Base-by-base conservation (phyloP, 2,888 invertebrate species). In the Neelides folsomi region DNA sequence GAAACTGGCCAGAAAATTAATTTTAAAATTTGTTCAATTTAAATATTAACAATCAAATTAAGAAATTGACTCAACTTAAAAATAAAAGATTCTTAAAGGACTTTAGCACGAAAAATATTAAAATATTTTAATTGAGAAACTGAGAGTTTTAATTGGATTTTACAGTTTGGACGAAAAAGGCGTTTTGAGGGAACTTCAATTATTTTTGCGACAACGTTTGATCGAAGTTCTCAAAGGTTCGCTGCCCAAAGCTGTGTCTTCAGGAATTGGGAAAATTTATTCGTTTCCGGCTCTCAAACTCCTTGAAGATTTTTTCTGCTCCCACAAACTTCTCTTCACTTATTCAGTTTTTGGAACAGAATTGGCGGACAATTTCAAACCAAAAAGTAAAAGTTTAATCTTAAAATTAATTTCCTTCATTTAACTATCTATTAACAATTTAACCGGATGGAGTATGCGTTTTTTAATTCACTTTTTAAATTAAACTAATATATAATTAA, bases 341-440 rank as follows among this genome's bases (percentile, higher is more conserved):
- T 47, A 57, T 19, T 63, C 63, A 2, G 61, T 63, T 7, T 42
- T 63, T 1, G 51, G 52, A 1, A 55, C 61, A n/a, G 63, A 63
- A 48, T 19, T 55, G n/a, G 57, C 49, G 16, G 49, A 43, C 2
- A 19, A 41, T 1, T 57, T 36, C 12, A 16, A 27, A 1, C 9
- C 42, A 10, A 54, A 44, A 52, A 18, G 56, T 56, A 46, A 20
- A 46, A 36, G n/a, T n/a, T n/a, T n/a, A n/a, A n/a, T n/a, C n/a
- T n/a, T n/a, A n/a, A n/a, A n/a, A n/a, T n/a, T n/a, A n/a, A n/a
- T n/a, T n/a, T n/a, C n/a, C n/a, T n/a, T n/a, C n/a, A n/a, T n/a
- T n/a, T n/a, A n/a, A n/a, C n/a, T n/a, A n/a, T n/a, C n/a, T n/a
- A n/a, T n/a, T n/a, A n/a, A n/a, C n/a, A n/a, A n/a, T n/a, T n/a